A percentile compares a stretch with the other conserved stretches of the same genome.
Conservation (phyloP, 2,888 invertebrate species). For the Hartigia nigra region DNA sequence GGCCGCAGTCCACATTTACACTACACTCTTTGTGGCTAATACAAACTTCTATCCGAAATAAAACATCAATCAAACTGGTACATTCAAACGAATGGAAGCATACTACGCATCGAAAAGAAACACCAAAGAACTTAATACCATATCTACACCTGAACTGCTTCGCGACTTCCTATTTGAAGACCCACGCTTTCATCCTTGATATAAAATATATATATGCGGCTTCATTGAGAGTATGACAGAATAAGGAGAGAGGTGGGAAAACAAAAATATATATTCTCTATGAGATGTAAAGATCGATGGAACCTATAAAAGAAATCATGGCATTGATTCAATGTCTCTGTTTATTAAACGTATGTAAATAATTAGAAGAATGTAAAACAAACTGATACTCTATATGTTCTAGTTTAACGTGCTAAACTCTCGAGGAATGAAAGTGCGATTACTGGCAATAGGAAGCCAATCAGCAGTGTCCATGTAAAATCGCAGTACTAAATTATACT, state of each 20-base stretch:
- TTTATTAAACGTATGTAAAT: not conserved
- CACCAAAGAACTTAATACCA: constrained; percentile 31
- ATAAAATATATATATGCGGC: not conserved
- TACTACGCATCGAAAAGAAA: constrained; percentile 17
- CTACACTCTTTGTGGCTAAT: constrained; percentile 37
- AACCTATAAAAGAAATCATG: not conserved
- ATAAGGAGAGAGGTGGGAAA: not conserved
- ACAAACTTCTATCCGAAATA: constrained; percentile 16
- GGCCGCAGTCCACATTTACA: constrained; percentile 44
- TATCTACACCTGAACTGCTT: constrained; percentile 27
- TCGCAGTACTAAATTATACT: constrained; percentile 50
- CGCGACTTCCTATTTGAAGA: constrained; percentile 41
- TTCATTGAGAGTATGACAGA: not conserved
- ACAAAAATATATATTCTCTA: no score
- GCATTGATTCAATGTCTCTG: not conserved
- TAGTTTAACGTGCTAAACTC: not conserved
- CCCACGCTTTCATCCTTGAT: not conserved
- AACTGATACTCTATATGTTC: not conserved
- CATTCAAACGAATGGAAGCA: constrained; percentile 33
- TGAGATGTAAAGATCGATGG: not conserved
- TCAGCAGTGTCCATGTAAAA: constrained; percentile 50
- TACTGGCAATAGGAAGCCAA: constrained; percentile 48
- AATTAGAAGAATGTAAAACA: not conserved
- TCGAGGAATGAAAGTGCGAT: not conserved
- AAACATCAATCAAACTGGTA: constrained; percentile 15